Evolutionary conservation across 2,113 vertebrate species (phyloP), one percentile per base, ranked within the genome.

Genomic region (Notiomystis cincta): DNA sequence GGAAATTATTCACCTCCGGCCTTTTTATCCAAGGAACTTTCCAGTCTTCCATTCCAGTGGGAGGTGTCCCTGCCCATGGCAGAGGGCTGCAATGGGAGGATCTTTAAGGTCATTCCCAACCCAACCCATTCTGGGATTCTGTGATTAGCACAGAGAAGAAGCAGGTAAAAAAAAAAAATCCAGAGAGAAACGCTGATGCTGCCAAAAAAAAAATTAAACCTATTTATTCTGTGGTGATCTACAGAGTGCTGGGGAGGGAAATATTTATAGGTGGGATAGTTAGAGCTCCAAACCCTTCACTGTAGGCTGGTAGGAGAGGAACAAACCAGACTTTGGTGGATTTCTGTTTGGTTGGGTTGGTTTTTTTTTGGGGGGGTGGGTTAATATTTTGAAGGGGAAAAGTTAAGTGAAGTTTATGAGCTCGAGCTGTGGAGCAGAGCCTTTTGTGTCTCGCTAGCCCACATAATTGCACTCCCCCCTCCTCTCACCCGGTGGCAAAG

Each of bases 391-490:
- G 3, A 8, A 21, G 24, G 65, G 30, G 42, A n/a, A 88, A 93
- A 96, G 80, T 95, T 73, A 80, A 51, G 14, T 8, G 38, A 88
- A 94, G 90, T 95, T 92, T 90, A 62, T 67, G 89, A 92, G 88
- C 60, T 60, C 1, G 33, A 62, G 91, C 79, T 84, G 81, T 9
- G 65, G 73, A 77, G 85, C 17, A 5, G 73, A 96, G 90, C n/a
- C 95, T 24, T 91, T 88, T 93, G 72, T 88, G 91, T 87, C 85
- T 47, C 10, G 2, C 50, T 81, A 33, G 80, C 89, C 93, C 96
- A 93, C 76, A 95, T 96, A 94, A 85, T 96, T 96, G 87, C 73
- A 6, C 60, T 94, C 64, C 90, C 87, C 93, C 91, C 90, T 73
- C 53, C 67, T 64, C 87, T 40, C 89, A 81, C 9, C 91, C 86